These are phyloP conservation scores for Copidosoma aretas DNA, from an alignment of 2,888 invertebrate genomes.

Conservation along the genomic window DNA sequence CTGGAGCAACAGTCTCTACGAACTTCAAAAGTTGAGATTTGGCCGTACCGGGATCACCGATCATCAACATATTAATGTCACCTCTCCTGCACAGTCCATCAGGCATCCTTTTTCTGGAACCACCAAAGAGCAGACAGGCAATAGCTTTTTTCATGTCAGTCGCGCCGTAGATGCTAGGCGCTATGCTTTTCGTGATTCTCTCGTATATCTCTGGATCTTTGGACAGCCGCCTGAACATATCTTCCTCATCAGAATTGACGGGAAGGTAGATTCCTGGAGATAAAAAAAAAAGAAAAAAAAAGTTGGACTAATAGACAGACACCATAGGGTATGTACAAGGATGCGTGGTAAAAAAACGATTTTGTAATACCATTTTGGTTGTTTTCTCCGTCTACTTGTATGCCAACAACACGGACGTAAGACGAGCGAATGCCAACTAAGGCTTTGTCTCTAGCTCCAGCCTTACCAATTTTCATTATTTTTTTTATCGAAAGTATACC, in stretches of 20 bases:
- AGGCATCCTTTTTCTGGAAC: slow-evolving; percentile 85
- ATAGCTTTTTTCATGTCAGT: slow-evolving; percentile 96
- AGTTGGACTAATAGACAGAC: neutral
- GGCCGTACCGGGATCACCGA: slow-evolving; percentile 99
- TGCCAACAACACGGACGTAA: slow-evolving; percentile 93
- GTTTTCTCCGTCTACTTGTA: slow-evolving; percentile 84
- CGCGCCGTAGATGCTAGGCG: slow-evolving; percentile 96
- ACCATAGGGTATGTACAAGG: neutral
- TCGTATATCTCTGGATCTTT: slow-evolving; percentile 88
- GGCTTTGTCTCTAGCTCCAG: slow-evolving; percentile 77
- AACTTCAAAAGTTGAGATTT: slow-evolving; percentile 98
- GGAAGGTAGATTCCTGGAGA: slow-evolving; percentile 52
- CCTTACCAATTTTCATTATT: slow-evolving; percentile 71
- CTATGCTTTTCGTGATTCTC: slow-evolving; percentile 85
- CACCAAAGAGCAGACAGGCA: slow-evolving; percentile 93
- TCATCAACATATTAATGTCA: slow-evolving; percentile 91
- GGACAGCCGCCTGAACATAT: slow-evolving; percentile 83
- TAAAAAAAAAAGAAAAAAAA: neutral
- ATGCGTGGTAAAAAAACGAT: neutral
- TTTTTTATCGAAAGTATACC: slow-evolving; percentile 98
- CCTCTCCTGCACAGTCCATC: slow-evolving; percentile 95
- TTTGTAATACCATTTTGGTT: slow-evolving; percentile 68
- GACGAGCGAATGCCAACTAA: slow-evolving; percentile 92
- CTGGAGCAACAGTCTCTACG: slow-evolving; percentile 92
- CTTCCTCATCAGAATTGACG: slow-evolving; percentile 77